Conservation (phyloP, 2,797 vertebrate species). For the Parambassis ranga region DNA sequence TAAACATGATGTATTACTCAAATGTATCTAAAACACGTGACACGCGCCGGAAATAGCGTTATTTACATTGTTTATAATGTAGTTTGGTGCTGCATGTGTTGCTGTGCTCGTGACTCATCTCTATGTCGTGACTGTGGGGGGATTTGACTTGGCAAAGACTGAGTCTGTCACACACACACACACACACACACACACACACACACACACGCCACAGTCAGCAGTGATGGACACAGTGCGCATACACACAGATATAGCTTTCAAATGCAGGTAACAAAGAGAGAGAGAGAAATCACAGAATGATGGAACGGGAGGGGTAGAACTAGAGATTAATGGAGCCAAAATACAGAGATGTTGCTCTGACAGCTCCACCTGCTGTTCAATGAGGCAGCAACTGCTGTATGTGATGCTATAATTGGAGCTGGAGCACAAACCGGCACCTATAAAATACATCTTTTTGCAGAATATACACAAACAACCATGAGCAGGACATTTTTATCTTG, state of each 20-base stretch:
- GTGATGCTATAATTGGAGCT: neutral
- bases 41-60: no score
- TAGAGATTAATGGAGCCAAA: constrained; percentile 8
- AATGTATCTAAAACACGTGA: neutral
- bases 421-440: constrained; percentile 4
- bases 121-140: constrained; percentile 60
- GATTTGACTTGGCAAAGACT: constrained; percentile 27
- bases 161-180: constrained; percentile 25
- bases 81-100: neutral
- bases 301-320: neutral
- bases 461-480: neutral
- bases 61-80: neutral
- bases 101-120: constrained; percentile 46
- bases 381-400: neutral
- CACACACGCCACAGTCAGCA: neutral
- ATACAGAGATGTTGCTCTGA: constrained; percentile 7
- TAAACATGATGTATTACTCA: accelerated
- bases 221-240: neutral
- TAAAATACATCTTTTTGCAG: constrained; percentile 12
- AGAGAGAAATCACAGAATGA: neutral
- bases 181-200: no score
- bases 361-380: constrained; percentile 51
- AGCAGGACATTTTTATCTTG: neutral
- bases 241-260: neutral
- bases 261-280: neutral